These are phyloP conservation scores for Motacilla alba DNA, from an alignment of 2,113 vertebrate species.

Conservation along the genomic window DNA sequence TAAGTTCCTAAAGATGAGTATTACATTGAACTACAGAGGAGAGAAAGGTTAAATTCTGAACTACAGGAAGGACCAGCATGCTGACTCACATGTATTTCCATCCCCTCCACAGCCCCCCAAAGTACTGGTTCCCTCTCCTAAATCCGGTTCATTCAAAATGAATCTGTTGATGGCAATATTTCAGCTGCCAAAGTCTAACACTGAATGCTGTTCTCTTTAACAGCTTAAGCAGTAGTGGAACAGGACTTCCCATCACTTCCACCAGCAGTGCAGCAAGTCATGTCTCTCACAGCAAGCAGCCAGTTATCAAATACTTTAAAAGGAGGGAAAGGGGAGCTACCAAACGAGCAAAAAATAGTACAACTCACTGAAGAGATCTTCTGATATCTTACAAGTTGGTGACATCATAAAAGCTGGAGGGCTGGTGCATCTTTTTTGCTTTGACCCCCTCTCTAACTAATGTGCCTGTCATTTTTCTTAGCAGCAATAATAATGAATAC, in stretches of 20 bases:
- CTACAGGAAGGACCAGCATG: neutral
- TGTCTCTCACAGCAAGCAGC: neutral
- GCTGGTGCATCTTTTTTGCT: neutral
- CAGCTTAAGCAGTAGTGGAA: neutral
- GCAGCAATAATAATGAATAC: neutral
- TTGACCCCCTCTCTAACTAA: neutral
- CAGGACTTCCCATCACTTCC: neutral
- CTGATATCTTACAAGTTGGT: neutral
- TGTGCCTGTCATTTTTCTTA: neutral
- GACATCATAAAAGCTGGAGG: neutral
- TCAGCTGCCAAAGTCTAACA: neutral
- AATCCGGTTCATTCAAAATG: neutral
- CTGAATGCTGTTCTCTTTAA: neutral
- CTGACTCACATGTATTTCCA: neutral
- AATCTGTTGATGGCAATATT: neutral
- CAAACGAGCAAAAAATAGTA: neutral
- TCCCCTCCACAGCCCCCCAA: rapidly evolving
- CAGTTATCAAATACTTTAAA: neutral
- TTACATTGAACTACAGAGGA: neutral
- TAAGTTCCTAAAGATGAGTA: neutral
- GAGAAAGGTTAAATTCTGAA: neutral
- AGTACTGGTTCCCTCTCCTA: neutral
- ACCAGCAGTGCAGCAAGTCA: neutral
- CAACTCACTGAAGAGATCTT: neutral
- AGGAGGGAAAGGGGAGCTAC: neutral